phyloP scores from a whole-genome alignment of 2,113 vertebrate genomes.

The Xiphophorus maculatus region DNA sequence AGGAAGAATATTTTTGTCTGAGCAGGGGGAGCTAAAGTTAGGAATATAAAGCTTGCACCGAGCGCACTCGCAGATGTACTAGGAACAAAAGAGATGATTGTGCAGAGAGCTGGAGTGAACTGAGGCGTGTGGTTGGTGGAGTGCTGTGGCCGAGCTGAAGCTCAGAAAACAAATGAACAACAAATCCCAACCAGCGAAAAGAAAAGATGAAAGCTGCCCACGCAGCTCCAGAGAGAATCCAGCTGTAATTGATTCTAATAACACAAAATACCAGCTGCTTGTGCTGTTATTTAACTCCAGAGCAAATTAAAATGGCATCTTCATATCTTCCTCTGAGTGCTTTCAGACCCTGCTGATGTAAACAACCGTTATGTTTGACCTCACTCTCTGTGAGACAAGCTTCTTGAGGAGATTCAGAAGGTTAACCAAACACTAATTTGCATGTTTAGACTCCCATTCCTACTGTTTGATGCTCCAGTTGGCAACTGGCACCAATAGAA shows the following conservation, averaged over 20 bases:
- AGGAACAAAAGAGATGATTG: constrained; percentile 40
- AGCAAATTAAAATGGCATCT: background rate
- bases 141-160: constrained; percentile 14
- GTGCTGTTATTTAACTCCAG: background rate
- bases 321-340: background rate
- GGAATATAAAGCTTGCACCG: too few relatives aligned
- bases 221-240: constrained; percentile 30
- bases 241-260: constrained; percentile 25
- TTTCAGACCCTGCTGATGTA: background rate
- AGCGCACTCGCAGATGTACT: constrained; percentile 7
- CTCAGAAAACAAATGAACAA: constrained; percentile 38
- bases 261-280: constrained; percentile 23
- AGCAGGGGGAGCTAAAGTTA: too few relatives aligned
- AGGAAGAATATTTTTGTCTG: too few relatives aligned
- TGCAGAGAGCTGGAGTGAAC: constrained; percentile 1
- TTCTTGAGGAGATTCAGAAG: background rate
- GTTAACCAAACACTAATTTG: background rate
- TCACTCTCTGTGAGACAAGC: background rate
- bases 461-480: background rate
- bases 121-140: constrained; percentile 21
- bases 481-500: background rate
- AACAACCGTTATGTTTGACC: background rate
- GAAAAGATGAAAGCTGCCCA: constrained; percentile 35
- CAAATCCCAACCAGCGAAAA: constrained; percentile 15
- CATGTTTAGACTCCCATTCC: background rate